These are phyloP conservation scores for Diarsia mendica DNA, from an alignment of 2,888 invertebrate genomes.

Conservation along the genomic window DNA sequence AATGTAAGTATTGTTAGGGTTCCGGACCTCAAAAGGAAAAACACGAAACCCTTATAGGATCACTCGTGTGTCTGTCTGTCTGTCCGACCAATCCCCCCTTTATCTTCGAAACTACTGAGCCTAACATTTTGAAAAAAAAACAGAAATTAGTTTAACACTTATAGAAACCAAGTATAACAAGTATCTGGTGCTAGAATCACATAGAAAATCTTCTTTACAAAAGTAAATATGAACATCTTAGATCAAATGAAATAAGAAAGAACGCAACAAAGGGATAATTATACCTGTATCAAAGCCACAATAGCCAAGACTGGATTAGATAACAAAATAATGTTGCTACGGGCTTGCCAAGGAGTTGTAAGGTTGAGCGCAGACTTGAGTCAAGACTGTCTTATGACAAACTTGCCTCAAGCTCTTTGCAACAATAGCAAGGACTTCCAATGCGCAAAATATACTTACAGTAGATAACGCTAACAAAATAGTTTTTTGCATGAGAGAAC, in stretches of 20 bases:
- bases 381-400: not conserved
- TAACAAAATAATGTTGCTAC: conserved; percentile 48
- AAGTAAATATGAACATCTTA: not conserved
- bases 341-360: conserved; percentile 39
- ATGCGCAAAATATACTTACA: not conserved
- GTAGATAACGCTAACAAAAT: not conserved
- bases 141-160: too few relatives aligned
- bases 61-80: too few relatives aligned
- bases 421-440: not conserved
- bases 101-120: too few relatives aligned
- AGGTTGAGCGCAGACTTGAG: conserved; percentile 14
- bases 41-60: too few relatives aligned
- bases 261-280: conserved; percentile 40
- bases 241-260: conserved; percentile 41
- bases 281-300: conserved; percentile 50
- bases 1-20: too few relatives aligned
- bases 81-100: too few relatives aligned
- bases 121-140: too few relatives aligned
- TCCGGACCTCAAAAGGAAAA: too few relatives aligned
- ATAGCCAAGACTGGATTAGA: conserved; percentile 45
- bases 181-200: too few relatives aligned
- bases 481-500: not conserved
- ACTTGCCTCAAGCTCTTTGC: not conserved
- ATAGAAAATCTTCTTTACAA: too few relatives aligned
- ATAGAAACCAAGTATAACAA: too few relatives aligned